These are phyloP conservation scores for Oligia fasciuncula DNA, from an alignment of 2,888 invertebrate species.

Conservation along the genomic window DNA sequence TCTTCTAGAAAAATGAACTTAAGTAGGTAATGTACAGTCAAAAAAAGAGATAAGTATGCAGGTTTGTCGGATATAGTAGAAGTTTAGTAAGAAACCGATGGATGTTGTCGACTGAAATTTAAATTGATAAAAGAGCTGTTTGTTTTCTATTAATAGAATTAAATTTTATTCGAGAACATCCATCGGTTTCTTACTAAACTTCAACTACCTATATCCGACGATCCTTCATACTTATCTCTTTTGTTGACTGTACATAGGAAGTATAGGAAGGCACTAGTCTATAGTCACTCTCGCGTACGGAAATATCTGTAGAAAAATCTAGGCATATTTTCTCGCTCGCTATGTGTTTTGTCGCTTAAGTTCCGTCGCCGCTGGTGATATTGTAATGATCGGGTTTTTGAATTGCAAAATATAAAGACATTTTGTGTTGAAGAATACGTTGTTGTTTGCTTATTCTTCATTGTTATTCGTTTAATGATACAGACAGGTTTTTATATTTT, in stretches of 20 bases:
- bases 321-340: constrained; percentile 2
- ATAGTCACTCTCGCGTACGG: background rate
- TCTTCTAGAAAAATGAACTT: constrained; percentile 44
- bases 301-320: constrained; percentile 33
- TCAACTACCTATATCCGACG: too few species aligned
- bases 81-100: too few species aligned
- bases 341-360: constrained; percentile 9
- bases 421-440: background rate
- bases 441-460: background rate
- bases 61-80: too few species aligned
- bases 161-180: too few species aligned
- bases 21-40: background rate
- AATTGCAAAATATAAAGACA: background rate
- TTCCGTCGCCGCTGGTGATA: constrained; percentile 2
- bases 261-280: background rate
- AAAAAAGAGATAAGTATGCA: too few species aligned
- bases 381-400: constrained; percentile 17
- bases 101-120: too few species aligned
- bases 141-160: too few species aligned
- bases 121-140: too few species aligned
- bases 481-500: background rate
- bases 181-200: too few species aligned
- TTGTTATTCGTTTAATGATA: background rate
- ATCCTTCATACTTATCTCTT: too few species aligned
- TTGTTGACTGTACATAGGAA: background rate